Base-by-base conservation (phyloP, 2,888 invertebrate genomes). In the Dendrolimus pini region DNA sequence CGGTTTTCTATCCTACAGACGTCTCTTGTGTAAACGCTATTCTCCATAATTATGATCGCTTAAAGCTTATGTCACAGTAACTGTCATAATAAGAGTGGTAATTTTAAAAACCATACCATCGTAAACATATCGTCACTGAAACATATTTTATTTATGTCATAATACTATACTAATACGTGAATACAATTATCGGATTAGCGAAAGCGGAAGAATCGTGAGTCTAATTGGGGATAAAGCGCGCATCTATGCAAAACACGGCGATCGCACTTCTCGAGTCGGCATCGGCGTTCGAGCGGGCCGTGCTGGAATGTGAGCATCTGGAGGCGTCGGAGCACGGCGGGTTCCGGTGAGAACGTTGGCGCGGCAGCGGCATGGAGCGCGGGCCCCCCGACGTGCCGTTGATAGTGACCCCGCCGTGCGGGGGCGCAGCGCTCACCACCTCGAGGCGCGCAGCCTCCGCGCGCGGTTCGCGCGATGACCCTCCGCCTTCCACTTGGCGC, bases 281-380 rank as follows among this genome's bases (percentile, higher is more conserved):
- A 73, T 78, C 88, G 79, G 88, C 88, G 67, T 88, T 75, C 79
- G 89, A 89, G 75, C 75, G 80, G 62, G 82, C 83, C 71, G 86
- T 88, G 75, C 82, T 88, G 84, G 89, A 88, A 88, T 89, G 88
- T 85, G 89, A 90, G 75, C 82, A 84, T 71, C 75, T 83, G 64
- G 87, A 85, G 64, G 83, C 80, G 67, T 85, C 85, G 62, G 85
- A 86, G 76, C 78, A 82, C 83, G 87, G 88, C 62, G 88, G 88
- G 80, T 88, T 86, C 72, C 89, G 89, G 89, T 89, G 92, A 80
- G 92, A 89, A 62, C 91, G 92, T 77, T 91, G 92, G 74, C 82
- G 90, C 74, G 89, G 91, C 71, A 85, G 91, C 78, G 92, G 89
- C 75, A 93, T 92, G 77, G 92, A 92, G 65, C 92, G 92, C 64